These are phyloP conservation scores for Dynastes tityus DNA, from an alignment of 2,888 invertebrate species.

Conservation along the genomic window DNA sequence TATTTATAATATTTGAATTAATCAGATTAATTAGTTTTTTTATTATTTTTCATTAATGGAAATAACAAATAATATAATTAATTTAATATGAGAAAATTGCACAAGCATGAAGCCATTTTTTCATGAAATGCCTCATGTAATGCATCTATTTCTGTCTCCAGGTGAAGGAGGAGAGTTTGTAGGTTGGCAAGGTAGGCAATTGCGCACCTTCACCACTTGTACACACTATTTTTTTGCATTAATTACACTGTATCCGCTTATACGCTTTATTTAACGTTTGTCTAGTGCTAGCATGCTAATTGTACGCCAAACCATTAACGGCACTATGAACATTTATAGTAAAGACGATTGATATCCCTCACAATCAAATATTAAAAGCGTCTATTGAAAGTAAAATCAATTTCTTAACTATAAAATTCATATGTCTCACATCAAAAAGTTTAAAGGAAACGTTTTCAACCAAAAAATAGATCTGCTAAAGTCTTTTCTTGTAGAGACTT, in stretches of 20 bases:
- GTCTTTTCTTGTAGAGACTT: background rate
- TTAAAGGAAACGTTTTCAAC: constrained; percentile 8
- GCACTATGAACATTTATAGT: constrained; percentile 22
- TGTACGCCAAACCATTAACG: constrained; percentile 57
- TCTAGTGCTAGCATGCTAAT: constrained; percentile 66
- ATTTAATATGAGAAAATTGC: constrained; percentile 62
- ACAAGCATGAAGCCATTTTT: constrained; percentile 69
- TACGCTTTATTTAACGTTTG: constrained; percentile 63
- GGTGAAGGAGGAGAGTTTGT: constrained; percentile 86
- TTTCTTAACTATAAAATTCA: constrained; percentile 29
- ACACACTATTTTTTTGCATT: constrained; percentile 53
- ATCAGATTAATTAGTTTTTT: constrained; percentile 49
- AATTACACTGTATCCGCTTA: constrained; percentile 66
- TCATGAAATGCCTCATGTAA: constrained; percentile 72
- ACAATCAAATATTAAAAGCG: background rate
- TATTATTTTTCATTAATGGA: constrained; percentile 44
- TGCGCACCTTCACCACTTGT: constrained; percentile 72
- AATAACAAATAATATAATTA: constrained; percentile 49
- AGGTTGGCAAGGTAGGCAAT: constrained; percentile 83
- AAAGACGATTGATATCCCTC: background rate
- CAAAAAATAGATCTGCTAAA: constrained; percentile 21
- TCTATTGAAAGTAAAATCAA: background rate
- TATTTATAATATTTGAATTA: constrained; percentile 38
- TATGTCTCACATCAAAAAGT: constrained; percentile 8
- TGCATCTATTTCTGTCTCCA: constrained; percentile 78